Percentiles rank a stretch among this genome's conserved stretches.
Evolutionary conservation across 2,888 invertebrate species (phyloP).

Genomic region (Nomada fabriciana): DNA sequence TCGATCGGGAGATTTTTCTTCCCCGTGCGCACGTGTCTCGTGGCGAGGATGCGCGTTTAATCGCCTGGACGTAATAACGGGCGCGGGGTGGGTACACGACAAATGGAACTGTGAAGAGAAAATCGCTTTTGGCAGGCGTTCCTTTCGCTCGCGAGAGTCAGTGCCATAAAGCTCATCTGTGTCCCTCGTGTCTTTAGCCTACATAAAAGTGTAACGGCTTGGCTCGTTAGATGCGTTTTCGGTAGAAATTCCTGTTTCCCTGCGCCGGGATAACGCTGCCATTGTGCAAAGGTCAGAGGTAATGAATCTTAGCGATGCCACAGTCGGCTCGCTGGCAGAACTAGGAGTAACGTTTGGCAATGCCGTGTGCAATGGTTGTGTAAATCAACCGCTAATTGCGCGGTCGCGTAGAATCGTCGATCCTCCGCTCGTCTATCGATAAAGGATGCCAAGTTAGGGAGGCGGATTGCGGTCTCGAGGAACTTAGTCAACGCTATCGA

Average conservation of each 20-base stretch:
- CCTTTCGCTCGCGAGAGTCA: constrained; percentile 3
- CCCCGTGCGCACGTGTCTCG: too few relatives aligned
- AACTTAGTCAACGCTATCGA: not conserved
- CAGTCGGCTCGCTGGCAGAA: constrained; percentile 23
- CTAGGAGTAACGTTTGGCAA: constrained; percentile 20
- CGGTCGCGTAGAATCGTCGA: not conserved
- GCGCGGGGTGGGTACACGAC: not conserved
- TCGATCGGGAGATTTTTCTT: not conserved
- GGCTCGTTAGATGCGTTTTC: not conserved
- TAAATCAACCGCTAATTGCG: constrained; percentile 47
- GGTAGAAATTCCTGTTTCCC: not conserved
- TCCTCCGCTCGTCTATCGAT: not conserved
- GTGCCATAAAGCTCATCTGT: constrained; percentile 33
- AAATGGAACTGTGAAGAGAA: constrained; percentile 5
- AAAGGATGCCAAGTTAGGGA: not conserved
- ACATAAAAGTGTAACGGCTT: constrained; percentile 45
- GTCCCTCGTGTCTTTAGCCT: constrained; percentile 42
- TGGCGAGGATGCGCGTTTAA: not conserved
- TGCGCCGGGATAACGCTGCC: too few relatives aligned
- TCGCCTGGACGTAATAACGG: not conserved
- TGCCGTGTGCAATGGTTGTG: constrained; percentile 9
- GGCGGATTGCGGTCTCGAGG: not conserved
- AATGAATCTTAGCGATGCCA: too few relatives aligned
- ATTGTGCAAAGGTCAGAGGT: too few relatives aligned
- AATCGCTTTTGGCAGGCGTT: constrained; percentile 42